phyloP scores from a whole-genome alignment of 2,113 vertebrate species.

The Asarcornis scutulata region DNA sequence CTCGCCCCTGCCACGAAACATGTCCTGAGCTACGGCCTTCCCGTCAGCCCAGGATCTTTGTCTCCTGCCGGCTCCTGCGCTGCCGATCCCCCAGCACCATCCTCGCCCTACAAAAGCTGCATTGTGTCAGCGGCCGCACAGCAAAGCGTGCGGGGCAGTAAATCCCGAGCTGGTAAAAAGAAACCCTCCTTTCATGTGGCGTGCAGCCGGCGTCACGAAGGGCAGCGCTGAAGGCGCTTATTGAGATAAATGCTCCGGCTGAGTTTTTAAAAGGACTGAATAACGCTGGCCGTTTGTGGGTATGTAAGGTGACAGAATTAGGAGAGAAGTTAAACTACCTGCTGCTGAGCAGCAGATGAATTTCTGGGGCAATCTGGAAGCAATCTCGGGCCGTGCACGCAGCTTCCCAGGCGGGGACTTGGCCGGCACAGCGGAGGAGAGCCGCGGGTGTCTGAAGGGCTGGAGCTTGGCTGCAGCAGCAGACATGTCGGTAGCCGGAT shows the following conservation, averaged over 20 bases:
- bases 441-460: neutral
- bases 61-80: neutral
- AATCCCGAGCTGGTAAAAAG: slow-evolving; percentile 17
- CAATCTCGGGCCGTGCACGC: neutral
- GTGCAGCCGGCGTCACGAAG: neutral
- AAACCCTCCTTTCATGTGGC: slow-evolving; percentile 15
- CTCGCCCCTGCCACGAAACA: neutral
- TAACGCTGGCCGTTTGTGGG: neutral
- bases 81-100: neutral
- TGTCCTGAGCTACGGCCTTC: neutral
- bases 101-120: slow-evolving; percentile 7
- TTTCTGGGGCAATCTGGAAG: slow-evolving; percentile 6
- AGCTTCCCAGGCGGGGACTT: neutral
- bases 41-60: neutral
- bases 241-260: slow-evolving; percentile 34
- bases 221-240: slow-evolving; percentile 4
- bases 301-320: slow-evolving; percentile 17
- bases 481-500: slow-evolving; percentile 14
- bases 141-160: slow-evolving; percentile 36
- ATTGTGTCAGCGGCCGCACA: slow-evolving; percentile 17
- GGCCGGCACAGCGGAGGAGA: neutral
- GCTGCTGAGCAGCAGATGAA: neutral
- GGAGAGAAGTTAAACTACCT: slow-evolving; percentile 27
- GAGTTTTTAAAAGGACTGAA: slow-evolving; percentile 51
- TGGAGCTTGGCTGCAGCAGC: slow-evolving; percentile 20